A percentile compares a stretch with the other conserved stretches of the same genome.
These are phyloP conservation scores for Yponomeuta plumbellus DNA, from an alignment of 2,888 invertebrate species.

Conservation along the genomic window DNA sequence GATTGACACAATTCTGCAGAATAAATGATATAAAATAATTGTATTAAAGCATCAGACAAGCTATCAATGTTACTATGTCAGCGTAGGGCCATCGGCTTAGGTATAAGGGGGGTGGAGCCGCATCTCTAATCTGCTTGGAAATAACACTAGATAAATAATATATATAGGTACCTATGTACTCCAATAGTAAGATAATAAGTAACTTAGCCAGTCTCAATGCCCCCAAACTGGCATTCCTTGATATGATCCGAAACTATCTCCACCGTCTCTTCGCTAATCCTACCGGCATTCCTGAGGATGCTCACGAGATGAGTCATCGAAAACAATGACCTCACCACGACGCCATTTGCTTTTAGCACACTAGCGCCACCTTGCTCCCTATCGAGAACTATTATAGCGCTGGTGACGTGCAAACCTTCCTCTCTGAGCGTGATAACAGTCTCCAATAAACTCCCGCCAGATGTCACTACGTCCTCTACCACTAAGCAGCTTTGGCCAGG, in stretches of 20 bases:
- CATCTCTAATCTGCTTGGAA: no score
- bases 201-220: not conserved
- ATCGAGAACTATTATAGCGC: slow-evolving; percentile 93
- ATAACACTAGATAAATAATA: no score
- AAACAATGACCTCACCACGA: slow-evolving; percentile 82
- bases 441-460: slow-evolving; percentile 94
- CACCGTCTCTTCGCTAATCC: slow-evolving; percentile 71
- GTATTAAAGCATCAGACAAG: no score
- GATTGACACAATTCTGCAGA: no score
- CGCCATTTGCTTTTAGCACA: slow-evolving; percentile 82
- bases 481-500: slow-evolving; percentile 85
- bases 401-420: slow-evolving; percentile 80
- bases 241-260: slow-evolving; percentile 58
- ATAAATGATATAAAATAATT: no score
- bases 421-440: slow-evolving; percentile 83
- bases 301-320: slow-evolving; percentile 80
- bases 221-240: slow-evolving; percentile 26
- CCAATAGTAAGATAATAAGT: no score
- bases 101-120: no score
- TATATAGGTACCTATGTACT: no score
- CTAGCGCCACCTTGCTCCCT: slow-evolving; percentile 92
- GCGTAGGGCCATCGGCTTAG: no score
- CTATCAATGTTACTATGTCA: no score
- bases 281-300: slow-evolving; percentile 78
- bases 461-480: slow-evolving; percentile 95